Conservation (phyloP, 2,113 vertebrate species). For the Potamarius usumacintae region DNA sequence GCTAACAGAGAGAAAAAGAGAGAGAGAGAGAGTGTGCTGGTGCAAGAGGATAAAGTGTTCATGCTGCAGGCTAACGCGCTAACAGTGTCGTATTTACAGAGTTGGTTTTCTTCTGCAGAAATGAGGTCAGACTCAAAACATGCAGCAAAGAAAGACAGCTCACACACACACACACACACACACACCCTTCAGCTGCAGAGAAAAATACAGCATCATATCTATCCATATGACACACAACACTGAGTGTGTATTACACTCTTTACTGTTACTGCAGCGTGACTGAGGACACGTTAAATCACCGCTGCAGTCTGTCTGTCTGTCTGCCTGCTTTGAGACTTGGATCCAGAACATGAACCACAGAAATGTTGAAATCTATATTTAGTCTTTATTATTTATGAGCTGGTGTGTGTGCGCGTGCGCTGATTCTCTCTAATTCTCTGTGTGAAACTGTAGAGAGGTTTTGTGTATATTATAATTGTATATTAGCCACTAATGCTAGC, state of each 20-base stretch:
- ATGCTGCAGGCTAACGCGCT: conserved; percentile 8
- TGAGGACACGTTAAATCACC: neutral
- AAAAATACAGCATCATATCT: neutral
- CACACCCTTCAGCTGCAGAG: neutral
- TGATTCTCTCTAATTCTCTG: neutral
- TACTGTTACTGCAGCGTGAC: neutral
- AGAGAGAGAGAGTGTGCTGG: neutral
- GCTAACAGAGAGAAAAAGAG: neutral
- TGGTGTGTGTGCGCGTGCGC: neutral
- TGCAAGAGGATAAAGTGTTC: conserved; percentile 11
- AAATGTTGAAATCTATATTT: no score
- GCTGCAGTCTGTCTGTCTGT: neutral
- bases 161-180: neutral
- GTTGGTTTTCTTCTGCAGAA: conserved; percentile 22
- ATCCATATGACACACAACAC: neutral
- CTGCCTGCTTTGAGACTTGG: no score
- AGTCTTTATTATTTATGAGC: no score
- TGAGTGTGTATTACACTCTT: neutral
- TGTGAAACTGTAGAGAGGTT: neutral
- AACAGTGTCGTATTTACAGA: conserved; percentile 16
- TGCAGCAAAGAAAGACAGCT: neutral
- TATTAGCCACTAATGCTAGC: neutral
- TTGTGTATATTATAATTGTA: neutral
- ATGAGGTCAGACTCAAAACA: conserved; percentile 22
- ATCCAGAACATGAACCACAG: no score